Evolutionary conservation across 2,888 invertebrate genomes (phyloP).

Genomic region (Hymenopus coronatus): DNA sequence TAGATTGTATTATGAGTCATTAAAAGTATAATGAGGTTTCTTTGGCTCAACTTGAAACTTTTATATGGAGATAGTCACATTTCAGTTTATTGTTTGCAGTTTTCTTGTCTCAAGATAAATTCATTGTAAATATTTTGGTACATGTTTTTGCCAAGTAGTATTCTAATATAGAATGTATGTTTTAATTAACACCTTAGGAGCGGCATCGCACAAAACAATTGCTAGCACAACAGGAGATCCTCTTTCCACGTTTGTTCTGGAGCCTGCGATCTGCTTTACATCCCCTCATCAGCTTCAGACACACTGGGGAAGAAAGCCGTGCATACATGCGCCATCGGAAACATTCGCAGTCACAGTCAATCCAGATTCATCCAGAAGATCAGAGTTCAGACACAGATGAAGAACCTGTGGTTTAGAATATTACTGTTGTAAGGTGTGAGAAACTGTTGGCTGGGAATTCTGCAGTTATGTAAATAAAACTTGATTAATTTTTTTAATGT

Average conservation of each 20-base stretch:
- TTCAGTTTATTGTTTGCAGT: too few relatives aligned
- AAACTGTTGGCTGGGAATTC: not conserved
- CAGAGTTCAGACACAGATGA: conserved; percentile 31
- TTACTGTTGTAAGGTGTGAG: conserved; percentile 22
- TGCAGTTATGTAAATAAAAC: not conserved
- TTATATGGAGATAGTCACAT: too few relatives aligned
- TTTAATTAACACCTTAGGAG: conserved; percentile 45
- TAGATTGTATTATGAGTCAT: too few relatives aligned
- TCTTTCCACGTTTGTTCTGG: conserved; percentile 71
- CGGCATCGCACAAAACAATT: conserved; percentile 64
- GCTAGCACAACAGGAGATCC: conserved; percentile 69
- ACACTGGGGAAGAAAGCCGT: conserved; percentile 43
- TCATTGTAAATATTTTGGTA: too few relatives aligned
- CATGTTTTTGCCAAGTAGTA: too few relatives aligned
- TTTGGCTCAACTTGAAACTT: too few relatives aligned
- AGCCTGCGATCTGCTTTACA: conserved; percentile 74
- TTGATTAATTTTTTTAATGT: not conserved
- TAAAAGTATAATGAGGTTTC: too few relatives aligned
- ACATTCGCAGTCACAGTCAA: conserved; percentile 20
- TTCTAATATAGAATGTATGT: too few relatives aligned
- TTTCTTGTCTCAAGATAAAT: too few relatives aligned
- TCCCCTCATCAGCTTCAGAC: conserved; percentile 64
- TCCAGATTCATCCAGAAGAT: conserved; percentile 11
- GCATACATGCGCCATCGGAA: conserved; percentile 35
- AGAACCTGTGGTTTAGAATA: conserved; percentile 21